Base-by-base conservation (phyloP, 1,140 invertebrate genomes). In the Caerostris extrusa region DNA sequence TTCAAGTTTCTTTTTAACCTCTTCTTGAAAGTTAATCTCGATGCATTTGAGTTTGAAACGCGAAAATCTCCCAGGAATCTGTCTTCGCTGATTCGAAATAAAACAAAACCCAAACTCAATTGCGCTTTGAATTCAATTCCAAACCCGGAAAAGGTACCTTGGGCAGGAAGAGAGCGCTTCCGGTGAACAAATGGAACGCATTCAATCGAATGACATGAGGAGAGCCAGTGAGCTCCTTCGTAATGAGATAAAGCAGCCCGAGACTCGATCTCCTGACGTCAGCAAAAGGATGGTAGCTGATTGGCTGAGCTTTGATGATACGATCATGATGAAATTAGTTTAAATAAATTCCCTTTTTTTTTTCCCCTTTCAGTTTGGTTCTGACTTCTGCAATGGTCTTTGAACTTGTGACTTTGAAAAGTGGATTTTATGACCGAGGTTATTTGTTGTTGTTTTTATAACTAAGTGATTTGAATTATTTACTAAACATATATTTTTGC, bases 141-240 rank as follows among this genome's bases (percentile, higher is more conserved):
- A 61, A 64, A 87, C 64, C 85, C 58, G 85, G 85, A 61, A 60
- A 81, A 58, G 19, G 34, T 19, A 61, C 57, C 19, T 61, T 83
- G 81, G 56, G 81, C 81, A 83, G 14, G 55, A 55, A 83, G 81
- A 83, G 81, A 14, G 12, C 60, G 3, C 85, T 34, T 87, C 85
- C 85, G 60, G 17, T 19, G 64, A 17, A 71, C 67, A 69, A 90
- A 90, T 71, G 88, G 88, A 71, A 90, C 19, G 61, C 67, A 90
- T 60, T 90, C 61, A 55, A 90, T 90, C 57, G 88, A 57, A 90
- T 90, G 67, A 77, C 55, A 50, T 60, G 34, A 64, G 14, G 86
- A 67, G 86, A 53, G 53, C 10, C 53, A 50, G 53, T 34, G 88
- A 71, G 7, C 53, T 57, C 7, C 14, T 7, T 57, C 57, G 85